Evolutionary conservation across 2,797 vertebrate species (phyloP).

Genomic region (Melanogrammus aeglefinus): DNA sequence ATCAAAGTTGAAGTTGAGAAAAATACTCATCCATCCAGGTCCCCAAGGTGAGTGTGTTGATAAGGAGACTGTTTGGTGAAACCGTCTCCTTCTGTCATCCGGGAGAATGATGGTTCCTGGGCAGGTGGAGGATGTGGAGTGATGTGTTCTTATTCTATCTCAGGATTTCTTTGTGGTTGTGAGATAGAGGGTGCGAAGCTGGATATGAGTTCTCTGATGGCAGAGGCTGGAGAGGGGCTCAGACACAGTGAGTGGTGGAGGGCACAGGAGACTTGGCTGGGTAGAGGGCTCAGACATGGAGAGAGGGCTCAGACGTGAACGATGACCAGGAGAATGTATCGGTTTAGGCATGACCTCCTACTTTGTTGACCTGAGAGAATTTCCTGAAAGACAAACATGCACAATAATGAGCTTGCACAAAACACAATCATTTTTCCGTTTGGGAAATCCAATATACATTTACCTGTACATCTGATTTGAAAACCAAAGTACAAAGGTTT

Average conservation of each 20-base stretch:
- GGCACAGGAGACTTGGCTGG: neutral
- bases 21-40: slow-evolving; percentile 10
- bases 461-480: slow-evolving; percentile 19
- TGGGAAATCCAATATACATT: slow-evolving; percentile 8
- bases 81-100: slow-evolving; percentile 21
- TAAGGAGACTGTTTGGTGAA: slow-evolving; percentile 6
- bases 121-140: neutral
- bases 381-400: slow-evolving; percentile 8
- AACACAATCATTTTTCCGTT: neutral
- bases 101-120: slow-evolving; percentile 15
- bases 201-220: neutral
- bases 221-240: too few species aligned
- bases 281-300: slow-evolving; percentile 5
- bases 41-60: slow-evolving; percentile 9
- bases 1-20: neutral
- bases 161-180: slow-evolving; percentile 11
- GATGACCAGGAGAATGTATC: neutral
- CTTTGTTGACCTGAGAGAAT: neutral
- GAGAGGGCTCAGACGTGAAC: too few species aligned
- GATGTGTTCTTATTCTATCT: too few species aligned
- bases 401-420: slow-evolving; percentile 8
- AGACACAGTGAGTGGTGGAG: too few species aligned
- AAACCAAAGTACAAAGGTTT: slow-evolving; percentile 15
- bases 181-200: slow-evolving; percentile 4
- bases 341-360: slow-evolving; percentile 4